Percentiles rank a stretch among this genome's conserved stretches.
These are phyloP conservation scores for Morelia viridis DNA, from an alignment of 2,797 vertebrate genomes.

Conservation along the genomic window DNA sequence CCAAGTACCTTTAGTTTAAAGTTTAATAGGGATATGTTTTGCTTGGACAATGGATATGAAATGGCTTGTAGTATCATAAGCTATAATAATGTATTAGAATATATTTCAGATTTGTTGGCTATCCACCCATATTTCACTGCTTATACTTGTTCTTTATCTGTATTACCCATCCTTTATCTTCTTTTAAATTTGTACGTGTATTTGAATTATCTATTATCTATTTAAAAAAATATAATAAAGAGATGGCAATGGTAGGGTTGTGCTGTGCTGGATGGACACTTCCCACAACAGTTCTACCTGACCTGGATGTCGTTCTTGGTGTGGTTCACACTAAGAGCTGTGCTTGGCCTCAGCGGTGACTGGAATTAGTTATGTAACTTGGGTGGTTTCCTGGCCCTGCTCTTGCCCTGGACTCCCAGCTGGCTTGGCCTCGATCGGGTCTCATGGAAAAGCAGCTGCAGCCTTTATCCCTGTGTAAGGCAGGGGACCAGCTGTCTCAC, in stretches of 20 bases:
- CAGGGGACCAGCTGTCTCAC: slow-evolving; percentile 18
- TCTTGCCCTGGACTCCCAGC: not conserved
- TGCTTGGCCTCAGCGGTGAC: not conserved
- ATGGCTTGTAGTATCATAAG: not conserved
- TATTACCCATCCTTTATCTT: not conserved
- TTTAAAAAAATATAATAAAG: not conserved
- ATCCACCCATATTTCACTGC: not conserved
- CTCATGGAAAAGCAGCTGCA: slow-evolving; percentile 29
- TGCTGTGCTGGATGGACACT: not conserved
- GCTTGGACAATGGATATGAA: not conserved
- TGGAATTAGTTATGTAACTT: slow-evolving; percentile 20
- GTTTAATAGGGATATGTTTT: not conserved
- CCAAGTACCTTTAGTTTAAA: not conserved
- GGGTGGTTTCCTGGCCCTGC: not conserved
- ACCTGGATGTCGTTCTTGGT: not conserved
- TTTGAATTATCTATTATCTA: not conserved
- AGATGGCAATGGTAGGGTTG: no score
- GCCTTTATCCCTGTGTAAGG: slow-evolving; percentile 9
- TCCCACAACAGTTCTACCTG: slow-evolving; percentile 1
- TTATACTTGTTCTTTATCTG: not conserved
- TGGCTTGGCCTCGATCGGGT: slow-evolving; percentile 7
- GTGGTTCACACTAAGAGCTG: not conserved
- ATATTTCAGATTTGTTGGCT: not conserved
- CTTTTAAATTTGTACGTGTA: not conserved
- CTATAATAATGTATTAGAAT: not conserved